A percentile compares a stretch with the other conserved stretches of the same genome.
These are phyloP conservation scores for Dipodomys merriami DNA, from an alignment of 2,113 vertebrate genomes.

Conservation along the genomic window DNA sequence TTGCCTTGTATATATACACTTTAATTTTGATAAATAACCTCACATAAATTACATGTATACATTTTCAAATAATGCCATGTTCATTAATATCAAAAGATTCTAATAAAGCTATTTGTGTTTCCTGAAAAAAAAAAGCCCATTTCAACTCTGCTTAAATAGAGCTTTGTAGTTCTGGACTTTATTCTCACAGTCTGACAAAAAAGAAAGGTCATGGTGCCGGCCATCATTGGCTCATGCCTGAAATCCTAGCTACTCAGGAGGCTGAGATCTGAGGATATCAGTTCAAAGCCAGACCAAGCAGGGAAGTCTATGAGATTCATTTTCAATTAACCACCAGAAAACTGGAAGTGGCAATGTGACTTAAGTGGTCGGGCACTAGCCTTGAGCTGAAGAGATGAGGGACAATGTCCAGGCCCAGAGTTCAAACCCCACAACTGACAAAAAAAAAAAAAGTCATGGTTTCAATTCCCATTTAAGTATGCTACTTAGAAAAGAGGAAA, in stretches of 20 bases:
- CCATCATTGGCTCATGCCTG: no score
- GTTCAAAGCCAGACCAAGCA: no score
- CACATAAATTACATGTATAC: background rate
- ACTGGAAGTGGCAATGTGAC: no score
- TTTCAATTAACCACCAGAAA: no score
- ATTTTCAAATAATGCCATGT: background rate
- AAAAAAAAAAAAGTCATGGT: constrained; percentile 37
- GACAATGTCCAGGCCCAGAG: no score
- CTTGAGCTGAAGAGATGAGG: no score
- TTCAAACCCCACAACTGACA: no score
- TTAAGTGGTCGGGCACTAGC: no score
- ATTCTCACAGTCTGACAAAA: constrained; percentile 39
- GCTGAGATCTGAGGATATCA: no score
- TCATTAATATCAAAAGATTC: background rate
- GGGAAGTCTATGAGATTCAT: no score
- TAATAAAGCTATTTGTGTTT: background rate
- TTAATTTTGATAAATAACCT: constrained; percentile 50
- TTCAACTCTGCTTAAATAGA: background rate
- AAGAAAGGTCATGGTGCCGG: constrained; percentile 35
- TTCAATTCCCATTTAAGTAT: constrained; percentile 61
- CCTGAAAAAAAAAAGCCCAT: constrained; percentile 16
- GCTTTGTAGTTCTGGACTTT: constrained; percentile 14
- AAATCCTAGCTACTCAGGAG: no score
- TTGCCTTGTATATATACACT: background rate
- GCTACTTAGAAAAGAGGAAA: background rate